Percentiles rank a stretch among this genome's conserved stretches.
Evolutionary conservation across 2,797 vertebrate genomes (phyloP).

Genomic region (Melanotaenia trifasciata): DNA sequence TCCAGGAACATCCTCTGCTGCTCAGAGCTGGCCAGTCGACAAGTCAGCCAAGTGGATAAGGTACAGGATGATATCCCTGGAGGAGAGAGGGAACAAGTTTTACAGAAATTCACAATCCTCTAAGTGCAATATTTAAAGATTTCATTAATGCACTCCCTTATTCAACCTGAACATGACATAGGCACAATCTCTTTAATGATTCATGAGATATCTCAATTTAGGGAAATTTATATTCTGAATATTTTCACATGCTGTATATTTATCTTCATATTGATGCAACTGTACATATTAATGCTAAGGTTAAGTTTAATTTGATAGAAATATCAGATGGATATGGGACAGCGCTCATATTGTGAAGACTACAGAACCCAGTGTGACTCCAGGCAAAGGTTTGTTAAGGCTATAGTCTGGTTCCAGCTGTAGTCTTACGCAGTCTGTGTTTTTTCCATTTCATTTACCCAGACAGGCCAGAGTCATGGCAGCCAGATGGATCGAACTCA

Average conservation of each 20-base stretch:
- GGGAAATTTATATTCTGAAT: no score
- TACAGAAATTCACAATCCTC: background rate
- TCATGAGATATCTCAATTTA: no score
- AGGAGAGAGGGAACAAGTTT: slow-evolving; percentile 10
- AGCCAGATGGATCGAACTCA: slow-evolving; percentile 91
- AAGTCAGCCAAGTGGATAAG: slow-evolving; percentile 97
- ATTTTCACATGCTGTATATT: no score
- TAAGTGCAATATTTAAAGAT: background rate
- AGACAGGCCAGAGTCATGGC: slow-evolving; percentile 96
- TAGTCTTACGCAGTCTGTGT: background rate
- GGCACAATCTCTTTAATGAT: background rate
- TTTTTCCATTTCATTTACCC: slow-evolving; percentile 70
- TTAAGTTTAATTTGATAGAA: no score
- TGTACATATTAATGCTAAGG: no score
- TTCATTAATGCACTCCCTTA: background rate
- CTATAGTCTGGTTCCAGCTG: no score
- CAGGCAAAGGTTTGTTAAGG: no score
- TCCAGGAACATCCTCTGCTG: slow-evolving; percentile 99
- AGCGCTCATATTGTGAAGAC: no score
- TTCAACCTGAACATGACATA: background rate
- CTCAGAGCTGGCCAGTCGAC: slow-evolving; percentile 96
- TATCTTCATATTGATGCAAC: no score
- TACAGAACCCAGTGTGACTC: no score
- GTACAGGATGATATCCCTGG: slow-evolving; percentile 93
- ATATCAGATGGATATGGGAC: no score